These are phyloP conservation scores for Sialia sialis DNA, from an alignment of 2,113 vertebrate genomes.

Conservation along the genomic window DNA sequence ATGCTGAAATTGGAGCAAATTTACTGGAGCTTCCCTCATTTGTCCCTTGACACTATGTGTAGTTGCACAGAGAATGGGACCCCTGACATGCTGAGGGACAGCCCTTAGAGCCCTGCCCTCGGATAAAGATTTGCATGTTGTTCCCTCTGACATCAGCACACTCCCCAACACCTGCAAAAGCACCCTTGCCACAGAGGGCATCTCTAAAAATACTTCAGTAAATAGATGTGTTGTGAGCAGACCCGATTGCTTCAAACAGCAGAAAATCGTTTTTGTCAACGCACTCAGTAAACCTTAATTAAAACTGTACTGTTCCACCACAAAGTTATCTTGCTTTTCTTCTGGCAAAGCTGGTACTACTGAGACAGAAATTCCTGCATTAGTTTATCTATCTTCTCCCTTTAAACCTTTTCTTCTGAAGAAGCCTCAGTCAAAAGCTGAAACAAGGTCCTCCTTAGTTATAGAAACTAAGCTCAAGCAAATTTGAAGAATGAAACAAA, in stretches of 20 bases:
- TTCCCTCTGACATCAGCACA: background rate
- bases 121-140: slow-evolving; percentile 7
- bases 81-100: background rate
- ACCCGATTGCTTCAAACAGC: background rate
- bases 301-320: background rate
- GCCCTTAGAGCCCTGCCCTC: background rate
- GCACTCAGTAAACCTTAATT: background rate
- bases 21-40: background rate
- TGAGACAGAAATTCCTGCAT: background rate
- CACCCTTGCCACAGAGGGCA: background rate
- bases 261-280: background rate
- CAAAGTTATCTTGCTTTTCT: background rate
- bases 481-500: background rate
- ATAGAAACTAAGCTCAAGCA: background rate
- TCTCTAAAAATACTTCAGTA: background rate
- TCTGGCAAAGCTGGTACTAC: background rate
- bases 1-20: background rate
- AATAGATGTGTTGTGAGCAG: background rate
- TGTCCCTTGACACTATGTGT: background rate
- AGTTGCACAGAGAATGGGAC: background rate
- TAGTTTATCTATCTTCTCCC: background rate
- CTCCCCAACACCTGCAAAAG: background rate
- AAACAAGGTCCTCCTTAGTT: background rate
- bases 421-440: background rate
- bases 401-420: background rate